Evolutionary conservation across 2,797 vertebrate species (phyloP).

Genomic region (Gymnodraco acuticeps): DNA sequence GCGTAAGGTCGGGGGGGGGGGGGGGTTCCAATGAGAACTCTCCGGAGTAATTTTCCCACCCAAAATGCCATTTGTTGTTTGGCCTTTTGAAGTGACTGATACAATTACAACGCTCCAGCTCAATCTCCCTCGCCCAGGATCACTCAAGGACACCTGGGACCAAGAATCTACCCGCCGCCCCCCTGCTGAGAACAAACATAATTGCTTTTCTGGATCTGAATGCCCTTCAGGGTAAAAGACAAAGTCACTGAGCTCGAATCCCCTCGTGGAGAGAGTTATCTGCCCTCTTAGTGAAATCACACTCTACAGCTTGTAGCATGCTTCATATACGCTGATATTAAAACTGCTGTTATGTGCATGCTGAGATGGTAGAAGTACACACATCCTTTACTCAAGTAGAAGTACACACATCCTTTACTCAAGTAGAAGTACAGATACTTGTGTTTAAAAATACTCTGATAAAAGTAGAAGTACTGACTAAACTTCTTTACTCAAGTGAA

Average conservation of each 20-base stretch:
- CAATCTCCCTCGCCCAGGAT: constrained; percentile 59
- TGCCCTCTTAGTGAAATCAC: constrained; percentile 35
- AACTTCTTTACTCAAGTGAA: too few species aligned
- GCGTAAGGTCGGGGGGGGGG: constrained; percentile 1
- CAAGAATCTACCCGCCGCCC: constrained; percentile 50
- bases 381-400: too few species aligned
- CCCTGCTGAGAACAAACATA: constrained; percentile 61
- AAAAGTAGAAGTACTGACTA: too few species aligned
- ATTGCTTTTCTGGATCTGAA: constrained; percentile 73
- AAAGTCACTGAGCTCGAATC: constrained; percentile 59
- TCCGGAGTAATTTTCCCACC: constrained; percentile 27
- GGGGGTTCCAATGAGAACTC: constrained; percentile 37
- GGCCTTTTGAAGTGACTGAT: constrained; percentile 46
- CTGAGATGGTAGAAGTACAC: too few species aligned
- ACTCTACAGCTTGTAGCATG: constrained; percentile 14
- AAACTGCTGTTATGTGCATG: background rate
- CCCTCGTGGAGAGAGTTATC: constrained; percentile 44
- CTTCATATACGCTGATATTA: background rate
- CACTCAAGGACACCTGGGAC: constrained; percentile 66
- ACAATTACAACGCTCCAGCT: constrained; percentile 61
- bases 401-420: too few species aligned
- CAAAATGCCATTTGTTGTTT: constrained; percentile 57
- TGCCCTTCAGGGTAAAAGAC: constrained; percentile 67
- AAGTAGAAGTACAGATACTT: too few species aligned
- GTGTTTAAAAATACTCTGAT: too few species aligned